Percentiles rank a stretch among this genome's conserved stretches.
phyloP scores from a whole-genome alignment of 2,113 vertebrate genomes.

The Nanger granti region DNA sequence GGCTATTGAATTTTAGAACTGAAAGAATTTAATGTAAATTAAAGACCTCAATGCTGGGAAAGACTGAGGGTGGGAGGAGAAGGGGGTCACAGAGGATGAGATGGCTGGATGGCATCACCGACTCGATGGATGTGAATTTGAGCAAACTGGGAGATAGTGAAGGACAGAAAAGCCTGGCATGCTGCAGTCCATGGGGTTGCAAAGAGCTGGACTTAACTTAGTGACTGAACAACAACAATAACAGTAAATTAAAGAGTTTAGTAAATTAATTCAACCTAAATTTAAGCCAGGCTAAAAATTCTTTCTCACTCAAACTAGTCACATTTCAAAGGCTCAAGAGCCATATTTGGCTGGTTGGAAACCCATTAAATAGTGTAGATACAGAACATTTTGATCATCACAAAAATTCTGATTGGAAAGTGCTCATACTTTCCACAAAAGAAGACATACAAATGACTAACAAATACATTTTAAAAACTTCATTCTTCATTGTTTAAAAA shows the following conservation, averaged over 20 bases:
- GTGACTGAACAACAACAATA: background rate
- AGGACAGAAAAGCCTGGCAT: background rate
- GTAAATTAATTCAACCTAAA: background rate
- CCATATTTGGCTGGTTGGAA: too few species aligned
- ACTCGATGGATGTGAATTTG: background rate
- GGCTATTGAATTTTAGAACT: background rate
- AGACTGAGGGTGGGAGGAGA: background rate
- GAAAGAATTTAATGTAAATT: background rate
- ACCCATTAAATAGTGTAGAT: fast-evolving
- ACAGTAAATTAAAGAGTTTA: background rate
- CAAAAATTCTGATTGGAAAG: background rate
- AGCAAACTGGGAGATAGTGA: background rate
- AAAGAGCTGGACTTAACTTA: background rate
- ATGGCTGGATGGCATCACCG: background rate
- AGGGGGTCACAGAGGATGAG: background rate
- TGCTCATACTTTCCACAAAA: background rate
- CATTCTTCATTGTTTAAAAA: background rate
- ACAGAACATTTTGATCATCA: too few species aligned
- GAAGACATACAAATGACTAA: background rate
- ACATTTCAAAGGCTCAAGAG: background rate
- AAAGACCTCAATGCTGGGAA: background rate
- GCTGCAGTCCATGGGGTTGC: background rate
- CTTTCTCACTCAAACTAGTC: background rate
- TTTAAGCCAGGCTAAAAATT: background rate
- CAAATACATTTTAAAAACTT: background rate